phyloP scores from a whole-genome alignment of 2,888 invertebrate genomes.

The Agrotis segetum region DNA sequence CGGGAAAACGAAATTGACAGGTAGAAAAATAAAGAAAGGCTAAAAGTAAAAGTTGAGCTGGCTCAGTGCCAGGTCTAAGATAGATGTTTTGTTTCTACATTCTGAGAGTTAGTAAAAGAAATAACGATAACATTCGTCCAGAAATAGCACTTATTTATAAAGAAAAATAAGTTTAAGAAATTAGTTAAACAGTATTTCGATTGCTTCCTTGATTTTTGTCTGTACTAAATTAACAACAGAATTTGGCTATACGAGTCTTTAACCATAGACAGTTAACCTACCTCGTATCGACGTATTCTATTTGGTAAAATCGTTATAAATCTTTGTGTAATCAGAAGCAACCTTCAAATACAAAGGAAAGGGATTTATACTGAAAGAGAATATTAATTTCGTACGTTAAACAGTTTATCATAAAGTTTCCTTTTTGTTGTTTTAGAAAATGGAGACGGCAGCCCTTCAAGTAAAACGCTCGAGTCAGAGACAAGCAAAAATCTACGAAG shows the following conservation, averaged over 20 bases:
- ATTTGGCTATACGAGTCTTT: too few relatives aligned
- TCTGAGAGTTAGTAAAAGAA: not conserved
- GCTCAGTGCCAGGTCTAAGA: constrained; percentile 16
- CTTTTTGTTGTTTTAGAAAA: constrained; percentile 77
- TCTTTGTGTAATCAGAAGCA: too few relatives aligned
- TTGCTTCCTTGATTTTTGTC: too few relatives aligned
- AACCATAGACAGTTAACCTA: too few relatives aligned
- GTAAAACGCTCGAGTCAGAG: constrained; percentile 83
- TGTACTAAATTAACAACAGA: too few relatives aligned
- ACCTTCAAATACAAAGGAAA: too few relatives aligned
- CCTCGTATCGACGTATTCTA: too few relatives aligned
- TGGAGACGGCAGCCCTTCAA: constrained; percentile 82
- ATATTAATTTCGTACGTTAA: too few relatives aligned
- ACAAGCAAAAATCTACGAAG: constrained; percentile 80
- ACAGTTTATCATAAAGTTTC: not conserved
- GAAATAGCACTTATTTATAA: not conserved
- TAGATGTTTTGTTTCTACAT: constrained; percentile 11
- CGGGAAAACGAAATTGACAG: not conserved
- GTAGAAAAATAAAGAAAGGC: not conserved
- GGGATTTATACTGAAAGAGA: too few relatives aligned
- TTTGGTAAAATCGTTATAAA: too few relatives aligned
- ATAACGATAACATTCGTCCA: not conserved
- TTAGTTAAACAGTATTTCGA: too few relatives aligned
- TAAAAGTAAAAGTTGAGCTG: constrained; percentile 16
- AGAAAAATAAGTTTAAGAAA: too few relatives aligned